These are phyloP conservation scores for Bradypus variegatus DNA, from an alignment of 2,797 vertebrate genomes.

Conservation along the genomic window DNA sequence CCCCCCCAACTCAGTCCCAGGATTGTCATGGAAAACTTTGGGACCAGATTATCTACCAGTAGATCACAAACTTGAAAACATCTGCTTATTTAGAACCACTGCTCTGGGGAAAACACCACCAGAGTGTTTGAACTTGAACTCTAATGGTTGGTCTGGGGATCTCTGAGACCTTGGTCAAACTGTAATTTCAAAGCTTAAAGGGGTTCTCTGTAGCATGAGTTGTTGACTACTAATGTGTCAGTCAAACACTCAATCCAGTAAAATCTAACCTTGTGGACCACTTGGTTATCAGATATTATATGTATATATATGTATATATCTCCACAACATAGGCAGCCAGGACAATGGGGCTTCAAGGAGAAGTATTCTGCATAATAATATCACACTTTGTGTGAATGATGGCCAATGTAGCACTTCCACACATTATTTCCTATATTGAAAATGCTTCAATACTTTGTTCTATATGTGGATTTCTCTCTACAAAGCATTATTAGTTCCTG, in stretches of 20 bases:
- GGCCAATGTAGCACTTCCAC: neutral
- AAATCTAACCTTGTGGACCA: neutral
- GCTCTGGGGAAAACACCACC: neutral
- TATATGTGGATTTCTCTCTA: neutral
- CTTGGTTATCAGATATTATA: neutral
- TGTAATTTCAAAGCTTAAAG: neutral
- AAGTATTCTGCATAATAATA: neutral
- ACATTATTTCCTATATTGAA: neutral
- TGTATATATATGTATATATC: too few species aligned
- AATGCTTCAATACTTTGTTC: neutral
- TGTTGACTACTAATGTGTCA: neutral
- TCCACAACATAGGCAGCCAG: neutral
- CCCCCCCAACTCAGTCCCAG: neutral
- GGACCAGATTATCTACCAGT: neutral
- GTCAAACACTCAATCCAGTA: neutral
- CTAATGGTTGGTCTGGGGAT: neutral
- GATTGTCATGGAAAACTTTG: neutral
- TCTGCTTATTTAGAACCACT: neutral
- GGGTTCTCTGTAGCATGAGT: neutral
- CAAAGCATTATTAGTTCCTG: neutral
- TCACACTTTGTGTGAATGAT: neutral
- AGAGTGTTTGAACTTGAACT: neutral
- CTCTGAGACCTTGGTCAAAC: neutral
- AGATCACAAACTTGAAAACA: neutral
- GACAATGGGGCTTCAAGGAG: neutral